phyloP scores from a whole-genome alignment of 1,140 invertebrate species.

The Drosophila baimaii region DNA sequence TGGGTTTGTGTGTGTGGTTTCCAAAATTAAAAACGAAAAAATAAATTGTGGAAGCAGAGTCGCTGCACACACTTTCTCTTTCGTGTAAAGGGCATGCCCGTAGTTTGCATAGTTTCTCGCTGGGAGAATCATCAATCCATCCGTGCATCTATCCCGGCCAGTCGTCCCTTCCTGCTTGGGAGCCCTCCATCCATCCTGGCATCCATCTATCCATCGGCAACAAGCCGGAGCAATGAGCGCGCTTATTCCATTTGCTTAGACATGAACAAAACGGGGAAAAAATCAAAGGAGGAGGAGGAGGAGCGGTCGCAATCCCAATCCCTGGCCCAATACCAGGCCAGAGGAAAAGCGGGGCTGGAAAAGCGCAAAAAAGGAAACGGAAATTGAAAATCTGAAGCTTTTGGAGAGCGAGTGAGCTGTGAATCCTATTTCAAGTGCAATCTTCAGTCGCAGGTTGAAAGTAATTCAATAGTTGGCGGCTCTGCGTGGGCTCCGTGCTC shows the following conservation, averaged over 20 bases:
- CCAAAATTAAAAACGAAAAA: constrained; percentile 6
- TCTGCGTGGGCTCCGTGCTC: constrained; percentile 34
- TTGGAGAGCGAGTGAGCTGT: constrained; percentile 78
- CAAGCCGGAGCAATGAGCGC: constrained; percentile 75
- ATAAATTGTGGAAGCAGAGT: not conserved
- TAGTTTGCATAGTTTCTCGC: constrained; percentile 31
- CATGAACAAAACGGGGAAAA: constrained; percentile 66
- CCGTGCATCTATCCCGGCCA: constrained; percentile 20
- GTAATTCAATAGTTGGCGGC: constrained; percentile 81
- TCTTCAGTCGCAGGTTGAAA: constrained; percentile 79
- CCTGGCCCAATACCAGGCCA: constrained; percentile 7
- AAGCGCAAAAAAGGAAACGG: constrained; percentile 70
- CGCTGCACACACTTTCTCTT: constrained; percentile 1
- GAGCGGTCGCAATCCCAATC: constrained; percentile 6
- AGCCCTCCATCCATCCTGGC: constrained; percentile 20
- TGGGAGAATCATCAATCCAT: constrained; percentile 29
- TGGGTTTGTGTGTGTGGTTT: not conserved
- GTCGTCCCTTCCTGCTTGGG: constrained; percentile 1
- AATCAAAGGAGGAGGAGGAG: not conserved
- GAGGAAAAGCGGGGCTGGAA: constrained; percentile 27
- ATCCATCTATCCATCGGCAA: constrained; percentile 61
- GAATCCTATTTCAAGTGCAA: constrained; percentile 83
- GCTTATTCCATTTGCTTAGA: constrained; percentile 83
- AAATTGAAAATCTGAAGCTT: constrained; percentile 83
- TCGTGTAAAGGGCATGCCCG: constrained; percentile 32